A percentile compares a stretch with the other conserved stretches of the same genome.
Evolutionary conservation across 2,113 vertebrate genomes (phyloP).

Genomic region (Camarhynchus parvulus): DNA sequence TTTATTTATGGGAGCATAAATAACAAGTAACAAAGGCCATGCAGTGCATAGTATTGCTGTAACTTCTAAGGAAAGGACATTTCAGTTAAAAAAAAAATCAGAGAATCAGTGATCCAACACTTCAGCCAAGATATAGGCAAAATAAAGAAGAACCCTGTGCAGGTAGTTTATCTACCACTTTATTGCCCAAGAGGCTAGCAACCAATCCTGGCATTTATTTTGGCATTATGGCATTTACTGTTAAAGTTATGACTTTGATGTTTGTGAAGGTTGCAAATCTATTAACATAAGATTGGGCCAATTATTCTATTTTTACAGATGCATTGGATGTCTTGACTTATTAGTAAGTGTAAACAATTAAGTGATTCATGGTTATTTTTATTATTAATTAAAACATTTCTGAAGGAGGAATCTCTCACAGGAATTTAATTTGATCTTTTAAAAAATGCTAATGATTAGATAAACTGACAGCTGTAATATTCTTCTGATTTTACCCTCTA

Average conservation of each 20-base stretch:
- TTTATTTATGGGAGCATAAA: not conserved
- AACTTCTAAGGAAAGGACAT: not conserved
- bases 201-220: not conserved
- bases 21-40: not conserved
- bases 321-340: not conserved
- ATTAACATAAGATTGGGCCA: not conserved
- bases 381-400: not conserved
- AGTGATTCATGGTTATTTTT: not conserved
- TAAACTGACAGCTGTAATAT: not conserved
- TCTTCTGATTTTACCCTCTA: not conserved
- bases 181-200: not conserved
- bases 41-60: not conserved
- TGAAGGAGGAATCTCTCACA: not conserved
- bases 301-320: not conserved
- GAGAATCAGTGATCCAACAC: not conserved
- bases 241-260: not conserved
- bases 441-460: not conserved
- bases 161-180: not conserved
- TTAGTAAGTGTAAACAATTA: not conserved
- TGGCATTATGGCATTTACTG: not conserved
- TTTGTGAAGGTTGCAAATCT: not conserved
- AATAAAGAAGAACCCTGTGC: not conserved
- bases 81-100: not conserved
- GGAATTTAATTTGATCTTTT: not conserved
- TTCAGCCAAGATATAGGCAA: not conserved